phyloP scores from a whole-genome alignment of 1,140 invertebrate genomes.

The Telenomus remus region DNA sequence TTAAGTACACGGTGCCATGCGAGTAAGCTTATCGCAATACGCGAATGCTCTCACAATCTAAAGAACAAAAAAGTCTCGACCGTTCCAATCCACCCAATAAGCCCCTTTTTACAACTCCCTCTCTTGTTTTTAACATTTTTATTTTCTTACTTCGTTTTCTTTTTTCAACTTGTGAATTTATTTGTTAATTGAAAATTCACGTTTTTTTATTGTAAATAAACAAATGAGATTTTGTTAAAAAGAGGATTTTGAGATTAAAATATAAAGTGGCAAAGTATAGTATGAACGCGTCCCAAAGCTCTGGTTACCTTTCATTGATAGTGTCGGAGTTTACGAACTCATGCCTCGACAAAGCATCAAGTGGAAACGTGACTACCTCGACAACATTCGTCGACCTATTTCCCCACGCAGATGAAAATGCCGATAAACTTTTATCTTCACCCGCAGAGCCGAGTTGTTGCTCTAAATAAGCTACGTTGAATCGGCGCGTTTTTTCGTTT shows the following conservation, averaged over 20 bases:
- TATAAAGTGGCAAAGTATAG: not conserved
- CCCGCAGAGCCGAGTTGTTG: not conserved
- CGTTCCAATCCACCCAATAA: too few relatives aligned
- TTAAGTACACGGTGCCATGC: not conserved
- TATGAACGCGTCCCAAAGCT: not conserved
- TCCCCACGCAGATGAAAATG: not conserved
- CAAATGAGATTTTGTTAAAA: too few relatives aligned
- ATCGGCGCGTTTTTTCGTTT: too few relatives aligned
- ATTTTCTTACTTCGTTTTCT: too few relatives aligned
- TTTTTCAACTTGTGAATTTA: too few relatives aligned
- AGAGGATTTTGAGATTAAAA: not conserved
- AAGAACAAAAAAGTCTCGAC: too few relatives aligned
- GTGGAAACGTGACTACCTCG: conserved; percentile 1
- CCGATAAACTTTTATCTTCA: not conserved
- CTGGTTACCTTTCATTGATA: not conserved
- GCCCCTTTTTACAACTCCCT: too few relatives aligned
- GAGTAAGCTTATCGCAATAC: conserved; percentile 6
- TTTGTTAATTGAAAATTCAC: too few relatives aligned
- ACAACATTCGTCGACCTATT: conserved; percentile 1
- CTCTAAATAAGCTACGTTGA: not conserved
- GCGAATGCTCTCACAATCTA: not conserved
- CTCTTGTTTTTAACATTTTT: too few relatives aligned
- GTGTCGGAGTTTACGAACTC: not conserved
- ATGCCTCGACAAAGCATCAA: not conserved
- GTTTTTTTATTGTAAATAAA: too few relatives aligned